These are phyloP conservation scores for Grammomys dolichurus DNA, from an alignment of 2,113 vertebrate species.

Conservation along the genomic window DNA sequence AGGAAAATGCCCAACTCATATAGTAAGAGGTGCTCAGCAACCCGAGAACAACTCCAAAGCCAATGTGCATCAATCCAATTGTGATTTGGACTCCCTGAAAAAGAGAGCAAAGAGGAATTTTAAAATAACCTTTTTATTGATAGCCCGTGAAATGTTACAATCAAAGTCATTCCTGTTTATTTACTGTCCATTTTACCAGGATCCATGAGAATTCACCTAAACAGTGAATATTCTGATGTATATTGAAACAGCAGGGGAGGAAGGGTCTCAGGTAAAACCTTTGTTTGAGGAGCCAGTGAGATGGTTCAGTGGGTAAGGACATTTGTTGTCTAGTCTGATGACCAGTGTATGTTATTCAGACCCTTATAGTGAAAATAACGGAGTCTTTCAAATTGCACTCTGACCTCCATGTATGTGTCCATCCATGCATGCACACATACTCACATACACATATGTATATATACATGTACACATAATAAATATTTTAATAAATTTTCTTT, in stretches of 20 bases:
- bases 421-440: neutral
- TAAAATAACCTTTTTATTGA: neutral
- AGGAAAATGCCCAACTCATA: rapidly evolving
- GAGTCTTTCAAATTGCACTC: neutral
- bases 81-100: conserved; percentile 65
- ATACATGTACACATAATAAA: neutral
- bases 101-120: neutral
- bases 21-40: rapidly evolving
- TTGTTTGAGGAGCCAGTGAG: neutral
- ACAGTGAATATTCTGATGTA: neutral
- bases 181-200: neutral
- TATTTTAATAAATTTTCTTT: neutral
- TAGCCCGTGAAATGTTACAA: too few relatives aligned
- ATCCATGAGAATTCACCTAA: neutral
- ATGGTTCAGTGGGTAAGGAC: neutral
- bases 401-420: neutral
- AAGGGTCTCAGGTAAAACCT: neutral
- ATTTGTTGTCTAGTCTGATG: neutral
- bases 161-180: neutral
- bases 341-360: neutral
- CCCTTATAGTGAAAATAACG: neutral
- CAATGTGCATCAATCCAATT: conserved; percentile 54
- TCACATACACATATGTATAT: neutral
- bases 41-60: conserved; percentile 47
- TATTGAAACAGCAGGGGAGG: neutral